A percentile compares a stretch with the other conserved stretches of the same genome.
These are phyloP conservation scores for Crotalus horridus DNA, from an alignment of 2,113 vertebrate genomes.

Conservation along the genomic window DNA sequence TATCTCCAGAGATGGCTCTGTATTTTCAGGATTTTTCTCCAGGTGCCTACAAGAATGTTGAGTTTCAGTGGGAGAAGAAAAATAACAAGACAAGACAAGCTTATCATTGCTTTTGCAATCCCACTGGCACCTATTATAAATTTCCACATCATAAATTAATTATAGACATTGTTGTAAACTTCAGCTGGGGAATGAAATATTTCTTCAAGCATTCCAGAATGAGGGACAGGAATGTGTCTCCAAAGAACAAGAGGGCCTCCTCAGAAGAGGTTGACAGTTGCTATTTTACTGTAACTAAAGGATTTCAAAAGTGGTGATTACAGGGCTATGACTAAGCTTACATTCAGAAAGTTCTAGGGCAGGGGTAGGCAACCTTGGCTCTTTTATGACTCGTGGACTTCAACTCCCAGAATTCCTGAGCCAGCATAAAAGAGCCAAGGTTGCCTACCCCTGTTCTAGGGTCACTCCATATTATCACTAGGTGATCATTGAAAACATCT, in stretches of 20 bases:
- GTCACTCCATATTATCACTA: background rate
- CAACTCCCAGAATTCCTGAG: too few relatives aligned
- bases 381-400: too few relatives aligned
- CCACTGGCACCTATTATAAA: too few relatives aligned
- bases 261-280: background rate
- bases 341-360: background rate
- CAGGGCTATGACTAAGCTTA: too few relatives aligned
- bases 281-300: background rate
- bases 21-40: constrained; percentile 60
- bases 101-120: too few relatives aligned
- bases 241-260: background rate
- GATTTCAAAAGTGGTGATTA: background rate
- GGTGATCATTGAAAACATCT: background rate
- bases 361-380: too few relatives aligned
- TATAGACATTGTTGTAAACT: background rate
- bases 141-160: background rate
- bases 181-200: background rate
- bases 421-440: too few relatives aligned
- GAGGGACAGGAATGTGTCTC: background rate
- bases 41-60: constrained; percentile 42
- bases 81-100: too few relatives aligned
- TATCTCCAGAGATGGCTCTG: background rate
- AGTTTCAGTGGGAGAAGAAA: too few relatives aligned
- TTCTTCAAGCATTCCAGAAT: background rate
- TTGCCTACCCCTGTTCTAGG: background rate